Evolutionary conservation across 2,797 vertebrate genomes (phyloP), one percentile per base, ranked within the genome.

Genomic region (Siniperca undulata): DNA sequence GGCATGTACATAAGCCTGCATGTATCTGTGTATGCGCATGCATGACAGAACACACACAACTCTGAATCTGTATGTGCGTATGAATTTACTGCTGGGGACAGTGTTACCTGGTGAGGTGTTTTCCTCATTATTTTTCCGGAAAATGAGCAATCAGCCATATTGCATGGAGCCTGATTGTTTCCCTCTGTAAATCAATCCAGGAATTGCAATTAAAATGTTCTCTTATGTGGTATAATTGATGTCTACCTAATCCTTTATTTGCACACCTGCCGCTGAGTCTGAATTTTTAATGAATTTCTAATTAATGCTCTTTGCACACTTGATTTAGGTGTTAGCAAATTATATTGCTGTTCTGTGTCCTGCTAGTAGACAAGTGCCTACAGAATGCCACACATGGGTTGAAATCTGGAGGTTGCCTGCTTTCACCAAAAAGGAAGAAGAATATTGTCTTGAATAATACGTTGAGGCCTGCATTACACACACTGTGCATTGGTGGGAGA

Each of bases 211-310:
- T 96, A 96, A 95, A 96, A 95, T 94, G 92, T 94, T 93, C 96
- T 96, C 95, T 96, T 96, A 96, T 95, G 95, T 95, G 91, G 92
- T 94, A 94, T 96, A 97, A 96, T 96, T 96, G 94, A 96, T 94
- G 95, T 94, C 94, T 95, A 92, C 91, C 95, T 96, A 96, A 97
- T 96, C 96, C 96, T 96, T 96, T 97, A 96, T 96, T 96, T 96
- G 95, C 95, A 95, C 95, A 97, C 96, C 96, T 96, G 96, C 95
- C 90, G 86, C 91, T 95, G 94, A 95, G 94, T 94, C 91, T 93
- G 94, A 93, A 95, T 96, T 95, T 96, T 96, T 96, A 96, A 96
- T 96, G 95, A 96, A 96, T 96, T 96, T 94, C 92, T 95, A 96
- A 96, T 96, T 95, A 96, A 96, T 96, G 95, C 95, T 95, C 94